A percentile compares a stretch with the other conserved stretches of the same genome.
Evolutionary conservation across 2,113 vertebrate genomes (phyloP).

Genomic region (Gambusia affinis): DNA sequence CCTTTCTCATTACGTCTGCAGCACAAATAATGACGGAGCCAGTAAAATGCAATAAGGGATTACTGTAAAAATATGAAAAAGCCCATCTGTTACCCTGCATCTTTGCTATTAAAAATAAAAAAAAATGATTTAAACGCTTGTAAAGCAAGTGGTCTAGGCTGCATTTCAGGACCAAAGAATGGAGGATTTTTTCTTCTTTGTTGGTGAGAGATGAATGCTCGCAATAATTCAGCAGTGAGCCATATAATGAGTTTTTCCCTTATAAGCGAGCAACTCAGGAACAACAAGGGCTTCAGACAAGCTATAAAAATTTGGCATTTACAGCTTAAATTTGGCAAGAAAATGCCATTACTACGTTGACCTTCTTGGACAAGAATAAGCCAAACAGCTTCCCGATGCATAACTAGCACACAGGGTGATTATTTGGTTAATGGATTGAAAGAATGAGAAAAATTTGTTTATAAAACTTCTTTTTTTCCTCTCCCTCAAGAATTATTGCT

Average conservation of each 20-base stretch:
- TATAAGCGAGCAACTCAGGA: slow-evolving; percentile 39
- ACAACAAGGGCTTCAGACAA: slow-evolving; percentile 54
- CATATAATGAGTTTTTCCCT: slow-evolving; percentile 48
- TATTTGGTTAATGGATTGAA: slow-evolving; percentile 28
- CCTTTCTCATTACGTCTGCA: neutral
- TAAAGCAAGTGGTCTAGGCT: slow-evolving; percentile 10
- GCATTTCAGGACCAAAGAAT: slow-evolving; percentile 21
- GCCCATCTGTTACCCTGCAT: slow-evolving; percentile 18
- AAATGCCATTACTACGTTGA: slow-evolving; percentile 73
- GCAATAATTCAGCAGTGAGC: slow-evolving; percentile 34
- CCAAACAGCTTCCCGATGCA: slow-evolving; percentile 40
- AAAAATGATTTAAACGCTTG: slow-evolving; percentile 31
- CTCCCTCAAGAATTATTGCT: neutral
- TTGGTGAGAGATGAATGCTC: slow-evolving; percentile 45
- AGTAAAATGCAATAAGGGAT: neutral
- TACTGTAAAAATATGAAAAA: slow-evolving; percentile 8
- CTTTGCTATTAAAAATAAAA: slow-evolving; percentile 13
- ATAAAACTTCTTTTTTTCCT: neutral
- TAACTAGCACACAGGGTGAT: slow-evolving; percentile 16
- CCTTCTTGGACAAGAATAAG: slow-evolving; percentile 49
- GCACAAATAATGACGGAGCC: neutral
- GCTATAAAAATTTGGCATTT: slow-evolving; percentile 68
- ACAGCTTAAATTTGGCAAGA: slow-evolving; percentile 75
- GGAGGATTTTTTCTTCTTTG: slow-evolving; percentile 32
- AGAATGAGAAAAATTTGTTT: slow-evolving; percentile 28